These are phyloP conservation scores for Allacma fusca DNA, from an alignment of 2,888 invertebrate species.

Conservation along the genomic window DNA sequence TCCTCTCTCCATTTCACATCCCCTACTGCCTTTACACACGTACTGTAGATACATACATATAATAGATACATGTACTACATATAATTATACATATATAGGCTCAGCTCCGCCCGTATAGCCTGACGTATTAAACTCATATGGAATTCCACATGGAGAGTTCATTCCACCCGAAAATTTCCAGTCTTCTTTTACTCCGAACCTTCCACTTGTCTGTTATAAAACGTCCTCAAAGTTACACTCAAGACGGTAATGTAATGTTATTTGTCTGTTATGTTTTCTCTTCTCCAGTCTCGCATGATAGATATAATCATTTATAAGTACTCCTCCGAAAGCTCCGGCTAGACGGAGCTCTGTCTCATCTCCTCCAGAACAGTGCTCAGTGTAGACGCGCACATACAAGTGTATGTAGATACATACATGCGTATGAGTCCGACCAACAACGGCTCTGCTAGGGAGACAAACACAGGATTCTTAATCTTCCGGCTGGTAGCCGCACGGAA, in stretches of 20 bases:
- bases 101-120: not conserved
- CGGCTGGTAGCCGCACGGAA: not conserved
- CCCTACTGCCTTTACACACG: too few species aligned
- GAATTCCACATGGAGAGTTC: slow-evolving; percentile 8
- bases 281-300: not conserved
- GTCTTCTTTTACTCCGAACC: not conserved
- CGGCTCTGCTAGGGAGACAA: too few species aligned
- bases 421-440: too few species aligned
- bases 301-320: not conserved
- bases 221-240: not conserved
- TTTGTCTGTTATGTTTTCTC: slow-evolving; percentile 3
- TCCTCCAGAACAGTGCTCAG: too few species aligned
- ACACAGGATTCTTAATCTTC: too few species aligned
- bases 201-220: slow-evolving; percentile 10
- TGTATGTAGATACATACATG: too few species aligned
- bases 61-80: too few species aligned
- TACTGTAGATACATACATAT: too few species aligned
- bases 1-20: not conserved
- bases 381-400: too few species aligned
- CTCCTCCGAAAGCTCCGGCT: too few species aligned
- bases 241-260: not conserved
- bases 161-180: slow-evolving; percentile 28
- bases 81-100: too few species aligned
- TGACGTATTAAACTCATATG: not conserved
- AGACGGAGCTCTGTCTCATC: too few species aligned